Base-by-base conservation (phyloP, 2,888 invertebrate genomes). In the Darwinula stevensoni region DNA sequence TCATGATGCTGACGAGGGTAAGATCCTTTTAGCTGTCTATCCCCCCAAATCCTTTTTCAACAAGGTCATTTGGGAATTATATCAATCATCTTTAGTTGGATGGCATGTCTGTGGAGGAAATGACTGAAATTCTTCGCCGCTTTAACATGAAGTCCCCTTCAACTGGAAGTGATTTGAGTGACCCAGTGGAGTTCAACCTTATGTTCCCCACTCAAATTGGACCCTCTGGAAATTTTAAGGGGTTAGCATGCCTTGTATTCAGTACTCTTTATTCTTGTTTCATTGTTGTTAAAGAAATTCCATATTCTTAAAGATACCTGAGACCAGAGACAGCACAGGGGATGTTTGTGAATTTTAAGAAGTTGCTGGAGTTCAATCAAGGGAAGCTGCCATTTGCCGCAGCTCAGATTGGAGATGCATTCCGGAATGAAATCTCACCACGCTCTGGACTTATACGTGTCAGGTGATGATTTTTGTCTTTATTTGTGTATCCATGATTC, bases 301-400 rank as follows among this genome's bases (percentile, higher is more conserved):
- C 27, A 35, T 31, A 36, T 31, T 36, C 36, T 43, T 41, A 31
- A 43, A 65, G 69, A 12, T 97, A 73, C 48, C 59, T 99, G 14
- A 65, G 97, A 36, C 97, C 97, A 14, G 97, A 99, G 58, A 99
- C 97, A 11, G 97, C 97, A 1, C 97, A 99, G 52, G 97, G 97
- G 16, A 99, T 99, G 41, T 99, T 99, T 56, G 94, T 99, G 0
- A 99, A 99, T 54, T 99, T 99, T 51, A 97, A 97, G 51, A 63
- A 97, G 11, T 59, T 99, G 16, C 52, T 97, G 33, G 91, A 91
- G 52, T 97, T 97, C 51, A 97, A 97, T 52, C 84, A 86, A 47
- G 91, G 88, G 4, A 67, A 66, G 39, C 51, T 94, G 18, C 97
- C 97, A 16, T 99, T 97, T 57, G 94, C 94, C 38, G 91, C 86